These are phyloP conservation scores for Corvus cornix DNA, from an alignment of 2,113 vertebrate species.

Conservation along the genomic window DNA sequence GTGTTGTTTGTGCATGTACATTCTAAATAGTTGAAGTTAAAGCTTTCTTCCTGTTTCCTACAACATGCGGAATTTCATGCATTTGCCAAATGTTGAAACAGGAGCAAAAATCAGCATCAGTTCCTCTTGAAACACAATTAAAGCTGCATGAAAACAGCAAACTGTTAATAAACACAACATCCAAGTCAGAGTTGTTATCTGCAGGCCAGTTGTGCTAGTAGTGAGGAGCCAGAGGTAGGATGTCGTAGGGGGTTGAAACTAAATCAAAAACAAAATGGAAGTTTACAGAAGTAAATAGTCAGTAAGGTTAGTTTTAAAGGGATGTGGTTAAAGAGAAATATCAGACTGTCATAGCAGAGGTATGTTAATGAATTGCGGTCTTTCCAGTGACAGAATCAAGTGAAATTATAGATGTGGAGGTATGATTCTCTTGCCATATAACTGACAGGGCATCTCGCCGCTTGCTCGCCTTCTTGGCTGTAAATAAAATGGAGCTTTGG, in stretches of 20 bases:
- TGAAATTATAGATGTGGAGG: neutral
- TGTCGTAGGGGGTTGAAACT: neutral
- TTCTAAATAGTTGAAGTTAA: neutral
- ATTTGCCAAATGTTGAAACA: neutral
- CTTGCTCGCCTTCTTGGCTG: neutral
- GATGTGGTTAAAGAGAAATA: constrained; percentile 11
- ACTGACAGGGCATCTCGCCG: neutral
- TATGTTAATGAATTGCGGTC: neutral
- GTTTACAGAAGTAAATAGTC: neutral
- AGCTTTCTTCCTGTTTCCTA: constrained; percentile 28
- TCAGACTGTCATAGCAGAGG: neutral
- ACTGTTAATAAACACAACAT: neutral
- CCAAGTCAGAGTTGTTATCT: neutral
- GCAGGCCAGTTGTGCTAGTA: neutral
- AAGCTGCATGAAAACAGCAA: neutral
- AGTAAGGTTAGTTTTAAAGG: neutral
- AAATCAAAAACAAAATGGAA: neutral
- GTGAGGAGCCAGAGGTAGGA: neutral
- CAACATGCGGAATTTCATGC: neutral
- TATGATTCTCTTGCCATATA: neutral
- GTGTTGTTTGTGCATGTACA: neutral
- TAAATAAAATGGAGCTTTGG: neutral
- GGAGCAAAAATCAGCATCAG: neutral
- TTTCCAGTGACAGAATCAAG: neutral
- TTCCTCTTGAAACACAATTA: neutral